Conservation (phyloP, 2,113 vertebrate genomes). For the Tenebrosternarchus preto region DNA sequence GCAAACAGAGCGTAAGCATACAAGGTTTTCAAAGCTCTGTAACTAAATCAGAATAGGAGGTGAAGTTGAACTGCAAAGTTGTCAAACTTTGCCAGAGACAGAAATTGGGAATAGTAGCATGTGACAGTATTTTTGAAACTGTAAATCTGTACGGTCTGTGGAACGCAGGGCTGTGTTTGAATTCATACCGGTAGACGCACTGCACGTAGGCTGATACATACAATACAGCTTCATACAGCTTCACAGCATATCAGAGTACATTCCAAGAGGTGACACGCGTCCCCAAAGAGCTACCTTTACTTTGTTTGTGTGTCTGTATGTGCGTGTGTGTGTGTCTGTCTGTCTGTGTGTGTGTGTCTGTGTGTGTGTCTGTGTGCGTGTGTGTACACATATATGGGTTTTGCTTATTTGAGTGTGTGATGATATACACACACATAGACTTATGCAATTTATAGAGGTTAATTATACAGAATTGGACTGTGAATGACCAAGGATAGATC, state of each 20-base stretch:
- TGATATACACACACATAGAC: conserved; percentile 42
- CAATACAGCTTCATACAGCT: background rate
- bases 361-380: no score
- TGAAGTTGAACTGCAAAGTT: background rate
- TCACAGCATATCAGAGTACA: background rate
- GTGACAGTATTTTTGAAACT: background rate
- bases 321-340: conserved; percentile 13
- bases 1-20: background rate
- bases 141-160: background rate
- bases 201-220: background rate
- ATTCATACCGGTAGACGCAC: background rate
- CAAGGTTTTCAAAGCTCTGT: conserved; percentile 2
- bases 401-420: no score
- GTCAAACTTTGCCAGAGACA: background rate
- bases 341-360: no score
- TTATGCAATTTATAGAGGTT: conserved; percentile 36
- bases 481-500: conserved; percentile 45
- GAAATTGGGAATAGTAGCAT: conserved; percentile 5
- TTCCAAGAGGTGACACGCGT: background rate
- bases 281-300: conserved; percentile 55
- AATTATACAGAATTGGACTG: conserved; percentile 45
- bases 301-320: conserved; percentile 27
- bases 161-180: no score
- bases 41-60: background rate
- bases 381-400: no score